Percentiles rank a stretch among this genome's conserved stretches.
Conservation (phyloP, 2,888 invertebrate genomes). For the Hirtodrosophila cameraria region DNA sequence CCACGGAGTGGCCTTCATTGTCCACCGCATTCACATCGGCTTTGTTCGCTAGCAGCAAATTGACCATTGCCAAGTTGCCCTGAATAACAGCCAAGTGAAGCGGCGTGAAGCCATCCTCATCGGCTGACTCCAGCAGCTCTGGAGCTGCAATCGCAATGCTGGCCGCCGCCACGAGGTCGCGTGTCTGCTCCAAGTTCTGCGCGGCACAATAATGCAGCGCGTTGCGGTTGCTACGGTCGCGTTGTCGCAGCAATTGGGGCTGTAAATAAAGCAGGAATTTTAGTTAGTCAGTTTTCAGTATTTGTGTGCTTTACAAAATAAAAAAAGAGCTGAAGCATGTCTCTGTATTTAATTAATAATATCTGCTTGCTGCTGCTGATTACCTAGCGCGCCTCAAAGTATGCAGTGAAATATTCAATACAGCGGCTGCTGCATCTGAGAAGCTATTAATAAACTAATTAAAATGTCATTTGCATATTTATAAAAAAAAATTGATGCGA, state of each 20-base stretch:
- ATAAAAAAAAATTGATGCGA: slow-evolving; percentile 22
- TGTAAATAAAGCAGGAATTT: slow-evolving; percentile 74
- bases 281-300: slow-evolving; percentile 14
- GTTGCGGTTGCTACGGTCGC: slow-evolving; percentile 93
- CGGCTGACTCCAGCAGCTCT: slow-evolving; percentile 92
- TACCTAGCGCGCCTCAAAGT: background rate
- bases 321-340: no score
- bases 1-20: slow-evolving; percentile 96
- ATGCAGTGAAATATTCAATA: slow-evolving; percentile 11
- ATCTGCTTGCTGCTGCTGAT: background rate
- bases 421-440: background rate
- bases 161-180: slow-evolving; percentile 87
- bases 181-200: slow-evolving; percentile 76
- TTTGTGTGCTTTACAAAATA: no score
- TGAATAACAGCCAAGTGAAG: slow-evolving; percentile 97
- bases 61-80: slow-evolving; percentile 93
- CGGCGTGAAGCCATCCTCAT: slow-evolving; percentile 97
- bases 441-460: slow-evolving; percentile 77
- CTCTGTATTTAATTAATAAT: background rate
- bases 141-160: slow-evolving; percentile 94
- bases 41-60: slow-evolving; percentile 93
- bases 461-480: slow-evolving; percentile 75
- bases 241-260: slow-evolving; percentile 87
- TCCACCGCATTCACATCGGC: slow-evolving; percentile 96
- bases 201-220: slow-evolving; percentile 96